Evolutionary conservation across 2,888 invertebrate genomes (phyloP).

Genomic region (Cryptosula pallasiana): DNA sequence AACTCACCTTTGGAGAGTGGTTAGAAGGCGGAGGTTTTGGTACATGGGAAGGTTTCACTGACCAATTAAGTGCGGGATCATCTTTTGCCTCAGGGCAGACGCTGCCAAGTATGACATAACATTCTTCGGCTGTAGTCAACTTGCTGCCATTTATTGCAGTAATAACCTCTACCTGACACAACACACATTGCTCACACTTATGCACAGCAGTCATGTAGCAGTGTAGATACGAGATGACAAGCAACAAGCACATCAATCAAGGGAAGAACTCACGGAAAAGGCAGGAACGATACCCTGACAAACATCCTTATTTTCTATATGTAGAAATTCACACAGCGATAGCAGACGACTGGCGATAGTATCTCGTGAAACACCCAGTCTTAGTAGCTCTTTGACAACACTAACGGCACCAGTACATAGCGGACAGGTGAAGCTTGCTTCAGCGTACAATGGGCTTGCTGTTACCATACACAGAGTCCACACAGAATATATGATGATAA

Average conservation of each 20-base stretch:
- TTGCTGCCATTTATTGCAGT: not conserved
- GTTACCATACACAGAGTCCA: too few species aligned
- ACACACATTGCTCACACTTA: too few species aligned
- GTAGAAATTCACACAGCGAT: not conserved
- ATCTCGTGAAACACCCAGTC: not conserved
- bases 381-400: not conserved
- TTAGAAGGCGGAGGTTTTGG: not conserved
- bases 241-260: too few species aligned
- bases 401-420: not conserved
- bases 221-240: too few species aligned
- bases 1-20: not conserved
- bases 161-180: not conserved
- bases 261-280: too few species aligned
- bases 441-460: too few species aligned
- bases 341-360: not conserved
- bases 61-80: not conserved
- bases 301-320: not conserved
- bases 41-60: not conserved
- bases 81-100: not conserved
- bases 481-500: too few species aligned
- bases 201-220: too few species aligned
- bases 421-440: not conserved
- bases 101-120: not conserved
- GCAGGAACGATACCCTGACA: not conserved
- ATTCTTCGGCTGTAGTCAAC: not conserved